Base-by-base conservation (phyloP, 2,797 vertebrate genomes). In the Rallus crepitans region DNA sequence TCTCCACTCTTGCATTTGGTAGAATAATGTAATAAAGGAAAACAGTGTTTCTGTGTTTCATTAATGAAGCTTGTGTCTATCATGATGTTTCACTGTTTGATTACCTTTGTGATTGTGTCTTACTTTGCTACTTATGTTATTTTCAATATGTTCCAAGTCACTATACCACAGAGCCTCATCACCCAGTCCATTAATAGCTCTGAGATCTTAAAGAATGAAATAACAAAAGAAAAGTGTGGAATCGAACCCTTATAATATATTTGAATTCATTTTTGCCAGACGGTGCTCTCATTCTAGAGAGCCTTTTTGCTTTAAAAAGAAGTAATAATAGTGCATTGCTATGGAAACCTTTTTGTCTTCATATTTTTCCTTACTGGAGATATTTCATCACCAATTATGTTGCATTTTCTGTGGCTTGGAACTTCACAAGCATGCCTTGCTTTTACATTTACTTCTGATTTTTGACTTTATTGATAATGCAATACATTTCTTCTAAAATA, bases 281-380 rank as follows among this genome's bases (percentile, higher is more conserved):
- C 48, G 60, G 16, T 21, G 2, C 94, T 96, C 52, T 85, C 60
- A 88, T 95, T 96, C 89, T 93, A 91, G 96, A 86, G 30, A 90
- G n/a, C 31, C 16, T 95, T 86, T 97, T 89, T 94, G 12, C 82
- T 96, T 80, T 90, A 90, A 94, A 37, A 95, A 35, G 83, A 89
- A 87, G 79, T 96, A 96, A 82, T 75, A 96, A 17, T 78, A 82
- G 52, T 76, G 66, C 52, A 98, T 97, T 97, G 69, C 96, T 97
- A 97, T 97, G 95, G 98, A 96, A 98, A 98, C 93, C 28, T 94
- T 96, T 96, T 79, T 20, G 0, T 61, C 56, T 82, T 91, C 9
- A 5, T 52, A 27, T 81, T 93, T 86, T 80, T 94, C 72, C 57
- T 81, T 93, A 39, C 40, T 81, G 42, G 85, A 95, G 94, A 90